These are phyloP conservation scores for Taxidea taxus DNA, from an alignment of 2,113 vertebrate genomes.

Conservation along the genomic window DNA sequence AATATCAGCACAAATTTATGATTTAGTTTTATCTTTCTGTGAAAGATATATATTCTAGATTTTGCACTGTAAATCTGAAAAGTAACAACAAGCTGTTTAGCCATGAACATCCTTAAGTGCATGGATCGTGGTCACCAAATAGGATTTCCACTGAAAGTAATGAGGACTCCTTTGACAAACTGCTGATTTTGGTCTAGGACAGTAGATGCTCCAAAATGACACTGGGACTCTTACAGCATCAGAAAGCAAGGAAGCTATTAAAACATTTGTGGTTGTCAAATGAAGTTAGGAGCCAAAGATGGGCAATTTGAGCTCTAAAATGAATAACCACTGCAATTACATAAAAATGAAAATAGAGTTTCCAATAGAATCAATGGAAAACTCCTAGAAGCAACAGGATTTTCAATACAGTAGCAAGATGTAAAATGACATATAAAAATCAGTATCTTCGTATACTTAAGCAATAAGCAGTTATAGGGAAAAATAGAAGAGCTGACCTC, in stretches of 20 bases:
- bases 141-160: background rate
- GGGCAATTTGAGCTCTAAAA: background rate
- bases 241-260: background rate
- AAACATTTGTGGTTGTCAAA: background rate
- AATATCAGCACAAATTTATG: background rate
- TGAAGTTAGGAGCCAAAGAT: background rate
- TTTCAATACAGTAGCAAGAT: background rate
- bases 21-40: slow-evolving; percentile 19
- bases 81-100: background rate
- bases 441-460: background rate
- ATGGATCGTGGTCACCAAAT: background rate
- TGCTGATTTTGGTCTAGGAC: background rate
- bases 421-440: slow-evolving; percentile 29
- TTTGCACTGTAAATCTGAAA: background rate
- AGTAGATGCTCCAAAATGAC: background rate
- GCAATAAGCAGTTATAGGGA: background rate
- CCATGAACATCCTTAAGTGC: background rate
- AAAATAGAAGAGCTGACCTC: background rate
- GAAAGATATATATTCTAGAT: background rate
- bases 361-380: background rate
- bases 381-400: background rate
- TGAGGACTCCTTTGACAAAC: background rate
- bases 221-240: background rate
- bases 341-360: background rate
- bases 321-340: background rate